These are phyloP conservation scores for Fulica atra DNA, from an alignment of 2,113 vertebrate species.

Conservation along the genomic window DNA sequence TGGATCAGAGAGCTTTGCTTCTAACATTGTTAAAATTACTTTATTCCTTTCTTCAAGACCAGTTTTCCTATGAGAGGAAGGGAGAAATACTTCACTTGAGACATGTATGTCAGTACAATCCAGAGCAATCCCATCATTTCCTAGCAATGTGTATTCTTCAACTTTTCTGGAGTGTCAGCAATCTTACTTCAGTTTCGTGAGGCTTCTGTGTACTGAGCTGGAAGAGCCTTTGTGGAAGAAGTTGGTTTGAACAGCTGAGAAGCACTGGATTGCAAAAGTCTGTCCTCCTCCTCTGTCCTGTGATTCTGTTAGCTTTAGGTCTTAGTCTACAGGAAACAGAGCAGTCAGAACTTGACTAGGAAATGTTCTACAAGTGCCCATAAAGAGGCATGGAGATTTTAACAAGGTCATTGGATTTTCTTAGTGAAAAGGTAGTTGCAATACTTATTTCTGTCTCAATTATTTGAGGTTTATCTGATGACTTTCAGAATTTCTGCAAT, in stretches of 20 bases:
- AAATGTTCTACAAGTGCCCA: neutral
- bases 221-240: neutral
- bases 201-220: neutral
- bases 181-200: neutral
- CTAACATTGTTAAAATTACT: neutral
- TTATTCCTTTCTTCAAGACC: neutral
- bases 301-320: neutral
- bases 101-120: neutral
- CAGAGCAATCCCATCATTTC: neutral
- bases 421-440: neutral
- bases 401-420: neutral
- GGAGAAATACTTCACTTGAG: neutral
- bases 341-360: neutral
- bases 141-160: neutral
- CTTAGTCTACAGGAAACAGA: neutral
- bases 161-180: neutral
- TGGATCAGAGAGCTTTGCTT: neutral
- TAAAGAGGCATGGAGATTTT: neutral
- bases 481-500: neutral
- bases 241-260: neutral
- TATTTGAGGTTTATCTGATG: neutral
- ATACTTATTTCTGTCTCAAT: neutral
- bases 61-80: neutral
- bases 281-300: rapidly evolving
- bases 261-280: neutral